Base-by-base conservation (phyloP, 2,888 invertebrate genomes). In the Agrotis segetum region DNA sequence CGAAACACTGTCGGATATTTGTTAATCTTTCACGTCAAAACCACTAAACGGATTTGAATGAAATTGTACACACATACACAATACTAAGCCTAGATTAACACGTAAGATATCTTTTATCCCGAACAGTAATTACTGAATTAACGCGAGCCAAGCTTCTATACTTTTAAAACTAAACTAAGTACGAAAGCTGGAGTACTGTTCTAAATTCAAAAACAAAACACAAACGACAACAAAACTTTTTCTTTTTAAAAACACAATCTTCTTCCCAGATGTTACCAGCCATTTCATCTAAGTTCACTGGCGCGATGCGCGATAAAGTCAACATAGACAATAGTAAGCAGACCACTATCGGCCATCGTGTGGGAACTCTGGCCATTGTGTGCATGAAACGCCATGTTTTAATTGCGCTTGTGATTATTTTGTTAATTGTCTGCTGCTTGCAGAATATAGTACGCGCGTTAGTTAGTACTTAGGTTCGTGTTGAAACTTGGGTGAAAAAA, bases 281-380 rank as follows among this genome's bases (percentile, higher is more conserved):
- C 56, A 63, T 78, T 81, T 72, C 3, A 68, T 81, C 50, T 52
- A 74, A 74, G 74, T 78, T 82, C 79, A 84, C 56, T 69, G 67
- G 16, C 65, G 67, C 55, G 63, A 53, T 64, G 53, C 60, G 56
- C 34, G 82, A 82, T 84, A 77, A 29, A 60, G 56, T 62, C 40
- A 44, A 24, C 44, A 14, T 14, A 61, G 53, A 84, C 82, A 82
- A 84, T 82, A 56, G 68, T 53, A 52, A 50, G 11, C 58, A 55
- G 59, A 49, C 63, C 47, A 66, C 71, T 83, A 79, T 82, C 79
- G 58, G 58, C 53, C 55, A 62, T 17, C 49, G 69, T 82, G 82
- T 80, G 79, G 79, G 80, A 80, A 59, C 79, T 82, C 80, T 50
- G 34, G 17, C 62, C 59, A 80, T 82, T 79, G 79, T 82, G 55